A percentile compares a stretch with the other conserved stretches of the same genome.
Conservation (phyloP, 2,797 vertebrate species). For the Brachymystax lenok region DNA sequence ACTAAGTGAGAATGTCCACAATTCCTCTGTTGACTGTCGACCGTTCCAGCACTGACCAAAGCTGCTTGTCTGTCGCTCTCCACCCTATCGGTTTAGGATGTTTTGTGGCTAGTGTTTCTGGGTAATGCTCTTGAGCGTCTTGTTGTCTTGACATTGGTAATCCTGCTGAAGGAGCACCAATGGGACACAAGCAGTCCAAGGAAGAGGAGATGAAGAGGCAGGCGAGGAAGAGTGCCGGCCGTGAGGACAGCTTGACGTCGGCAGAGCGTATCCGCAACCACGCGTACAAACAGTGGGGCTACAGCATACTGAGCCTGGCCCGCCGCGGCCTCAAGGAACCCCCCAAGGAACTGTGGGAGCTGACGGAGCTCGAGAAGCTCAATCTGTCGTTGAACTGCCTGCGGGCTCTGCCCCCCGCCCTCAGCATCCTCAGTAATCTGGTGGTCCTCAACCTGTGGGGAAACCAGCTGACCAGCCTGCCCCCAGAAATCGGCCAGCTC, state of each 20-base stretch:
- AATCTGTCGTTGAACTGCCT: conserved; percentile 89
- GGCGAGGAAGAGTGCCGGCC: conserved; percentile 58
- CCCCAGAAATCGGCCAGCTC: conserved; percentile 85
- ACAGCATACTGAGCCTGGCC: conserved; percentile 82
- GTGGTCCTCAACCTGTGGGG: conserved; percentile 88
- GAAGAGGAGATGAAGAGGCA: conserved; percentile 60
- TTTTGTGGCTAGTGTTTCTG: neutral
- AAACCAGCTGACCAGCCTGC: conserved; percentile 84
- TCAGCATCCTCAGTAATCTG: conserved; percentile 81
- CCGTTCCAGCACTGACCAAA: neutral
- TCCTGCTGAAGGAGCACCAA: conserved; percentile 46
- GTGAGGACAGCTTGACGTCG: conserved; percentile 74
- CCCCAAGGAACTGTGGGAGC: conserved; percentile 86
- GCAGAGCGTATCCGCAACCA: conserved; percentile 67
- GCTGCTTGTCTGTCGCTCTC: neutral
- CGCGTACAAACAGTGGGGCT: conserved; percentile 73
- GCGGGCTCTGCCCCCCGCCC: conserved; percentile 72
- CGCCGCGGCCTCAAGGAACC: conserved; percentile 81
- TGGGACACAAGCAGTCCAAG: conserved; percentile 77
- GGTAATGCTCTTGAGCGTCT: neutral
- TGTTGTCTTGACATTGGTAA: conserved; percentile 9
- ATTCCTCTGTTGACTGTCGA: neutral
- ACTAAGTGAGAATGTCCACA: conserved; percentile 14
- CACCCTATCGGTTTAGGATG: neutral
- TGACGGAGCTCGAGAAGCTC: conserved; percentile 86